Conservation (phyloP, 2,797 vertebrate genomes). For the Orestias chungarensis region DNA sequence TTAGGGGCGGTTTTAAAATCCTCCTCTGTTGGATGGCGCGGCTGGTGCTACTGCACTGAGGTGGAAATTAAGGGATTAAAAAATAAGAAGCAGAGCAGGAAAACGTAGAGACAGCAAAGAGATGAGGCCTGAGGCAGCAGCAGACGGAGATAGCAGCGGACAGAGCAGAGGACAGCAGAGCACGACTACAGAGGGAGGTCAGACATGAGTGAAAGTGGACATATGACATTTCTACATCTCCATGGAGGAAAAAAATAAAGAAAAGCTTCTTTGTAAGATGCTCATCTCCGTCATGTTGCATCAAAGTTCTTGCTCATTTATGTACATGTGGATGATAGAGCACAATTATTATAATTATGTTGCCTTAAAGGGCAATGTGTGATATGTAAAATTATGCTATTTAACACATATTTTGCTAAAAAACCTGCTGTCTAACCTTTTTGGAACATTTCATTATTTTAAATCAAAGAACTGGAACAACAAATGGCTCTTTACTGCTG, state of each 20-base stretch:
- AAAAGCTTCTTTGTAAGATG: neutral
- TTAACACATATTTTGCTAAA: neutral
- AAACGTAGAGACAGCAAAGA: conserved; percentile 12
- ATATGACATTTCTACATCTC: conserved; percentile 12
- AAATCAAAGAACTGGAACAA: neutral
- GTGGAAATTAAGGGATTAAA: conserved; percentile 3
- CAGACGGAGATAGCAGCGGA: conserved; percentile 49
- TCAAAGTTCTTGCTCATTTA: neutral
- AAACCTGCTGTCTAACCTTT: neutral
- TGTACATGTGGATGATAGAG: neutral
- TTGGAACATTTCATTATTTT: neutral
- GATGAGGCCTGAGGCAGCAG: conserved; percentile 11
- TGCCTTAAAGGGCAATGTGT: neutral
- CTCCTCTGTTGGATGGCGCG: neutral
- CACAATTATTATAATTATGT: neutral
- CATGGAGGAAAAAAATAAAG: neutral
- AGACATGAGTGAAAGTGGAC: conserved; percentile 16
- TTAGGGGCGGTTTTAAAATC: conserved; percentile 1
- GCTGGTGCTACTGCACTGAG: conserved; percentile 4
- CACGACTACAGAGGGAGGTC: conserved; percentile 15
- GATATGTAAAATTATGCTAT: neutral
- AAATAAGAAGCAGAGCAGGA: conserved; percentile 10
- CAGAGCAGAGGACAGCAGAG: conserved; percentile 41
- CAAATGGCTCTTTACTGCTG: conserved; percentile 13
- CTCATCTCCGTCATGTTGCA: neutral